phyloP scores from a whole-genome alignment of 2,113 vertebrate species.

The Podocnemis expansa region DNA sequence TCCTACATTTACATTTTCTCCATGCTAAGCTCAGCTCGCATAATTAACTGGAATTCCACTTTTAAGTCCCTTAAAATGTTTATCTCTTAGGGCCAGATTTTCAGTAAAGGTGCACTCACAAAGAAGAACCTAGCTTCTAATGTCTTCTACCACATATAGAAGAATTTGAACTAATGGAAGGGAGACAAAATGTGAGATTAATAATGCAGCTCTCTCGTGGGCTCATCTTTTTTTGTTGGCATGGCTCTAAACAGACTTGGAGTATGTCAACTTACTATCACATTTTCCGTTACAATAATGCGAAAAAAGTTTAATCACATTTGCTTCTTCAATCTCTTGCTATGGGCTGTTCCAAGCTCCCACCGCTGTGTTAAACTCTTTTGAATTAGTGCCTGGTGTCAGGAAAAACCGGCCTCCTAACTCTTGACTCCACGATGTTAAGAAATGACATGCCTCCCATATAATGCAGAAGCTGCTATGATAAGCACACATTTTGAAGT shows the following conservation, averaged over 20 bases:
- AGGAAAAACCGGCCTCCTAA: slow-evolving; percentile 50
- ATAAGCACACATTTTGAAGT: background rate
- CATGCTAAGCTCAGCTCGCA: background rate
- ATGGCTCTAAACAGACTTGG: slow-evolving; percentile 39
- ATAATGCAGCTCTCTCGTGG: slow-evolving; percentile 7
- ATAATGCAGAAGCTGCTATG: background rate
- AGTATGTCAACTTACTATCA: slow-evolving; percentile 45
- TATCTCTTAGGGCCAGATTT: background rate
- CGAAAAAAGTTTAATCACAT: slow-evolving; percentile 46
- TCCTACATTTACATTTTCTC: background rate
- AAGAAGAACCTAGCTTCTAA: background rate
- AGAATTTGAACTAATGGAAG: slow-evolving; percentile 11
- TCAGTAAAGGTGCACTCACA: background rate
- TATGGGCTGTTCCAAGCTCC: slow-evolving; percentile 31
- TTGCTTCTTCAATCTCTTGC: slow-evolving; percentile 49
- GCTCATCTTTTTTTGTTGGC: background rate
- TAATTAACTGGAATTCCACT: background rate
- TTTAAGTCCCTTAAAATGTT: slow-evolving; percentile 12
- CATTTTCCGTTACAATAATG: slow-evolving; percentile 55
- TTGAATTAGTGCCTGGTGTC: slow-evolving; percentile 28
- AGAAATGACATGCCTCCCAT: slow-evolving; percentile 2
- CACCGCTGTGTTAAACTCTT: slow-evolving; percentile 20
- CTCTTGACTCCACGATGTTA: slow-evolving; percentile 3
- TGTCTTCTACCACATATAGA: background rate
- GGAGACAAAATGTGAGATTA: slow-evolving; percentile 35